Base-by-base conservation (phyloP, 2,113 vertebrate species). In the Poecilia latipinna region DNA sequence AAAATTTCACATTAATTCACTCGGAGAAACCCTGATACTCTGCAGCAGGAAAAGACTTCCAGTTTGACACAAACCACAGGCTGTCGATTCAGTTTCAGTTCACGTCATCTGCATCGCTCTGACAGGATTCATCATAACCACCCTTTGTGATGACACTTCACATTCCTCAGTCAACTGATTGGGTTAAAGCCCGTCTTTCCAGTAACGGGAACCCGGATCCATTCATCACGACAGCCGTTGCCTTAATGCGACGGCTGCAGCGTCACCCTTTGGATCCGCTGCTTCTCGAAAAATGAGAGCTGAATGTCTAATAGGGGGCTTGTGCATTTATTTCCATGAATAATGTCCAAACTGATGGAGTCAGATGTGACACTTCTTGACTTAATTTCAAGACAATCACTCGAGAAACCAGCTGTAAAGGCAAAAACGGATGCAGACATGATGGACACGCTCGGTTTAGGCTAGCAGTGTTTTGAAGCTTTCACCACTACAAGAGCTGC, bases 261-360 rank as follows among this genome's bases (percentile, higher is more conserved):
- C 60, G 63, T 65, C 77, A 51, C 70, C 60, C 65, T 81, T 71
- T 64, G 66, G 75, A 77, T 75, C 61, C 10, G 35, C 74, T 83
- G 68, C 39, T 69, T 74, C 77, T 70, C 32, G 32, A 73, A 78
- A 75, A 67, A 77, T 11, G 26, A 80, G 72, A 80, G 74, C n/a
- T 31, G 70, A 68, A 75, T 79, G 62, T 65, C 82, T 79, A 79
- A 61, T 57, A n/a, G 33, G 60, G 68, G 42, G 75, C 64, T 48
- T 64, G 35, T 82, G 79, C 79, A 78, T 85, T 70, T 51, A 81
- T 91, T 89, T 85, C 68, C 85, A 88, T 91, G 75, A 75, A 80
- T 82, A 73, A 79, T 72, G 61, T 51, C 24, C 15, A 32, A 48
- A n/a, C 31, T 29, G 69, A 82, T 61, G 61, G 33, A 62, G 37